Percentiles rank a stretch among this genome's conserved stretches.
These are phyloP conservation scores for Erythrocercus mccallii DNA, from an alignment of 2,113 vertebrate species.

Conservation along the genomic window DNA sequence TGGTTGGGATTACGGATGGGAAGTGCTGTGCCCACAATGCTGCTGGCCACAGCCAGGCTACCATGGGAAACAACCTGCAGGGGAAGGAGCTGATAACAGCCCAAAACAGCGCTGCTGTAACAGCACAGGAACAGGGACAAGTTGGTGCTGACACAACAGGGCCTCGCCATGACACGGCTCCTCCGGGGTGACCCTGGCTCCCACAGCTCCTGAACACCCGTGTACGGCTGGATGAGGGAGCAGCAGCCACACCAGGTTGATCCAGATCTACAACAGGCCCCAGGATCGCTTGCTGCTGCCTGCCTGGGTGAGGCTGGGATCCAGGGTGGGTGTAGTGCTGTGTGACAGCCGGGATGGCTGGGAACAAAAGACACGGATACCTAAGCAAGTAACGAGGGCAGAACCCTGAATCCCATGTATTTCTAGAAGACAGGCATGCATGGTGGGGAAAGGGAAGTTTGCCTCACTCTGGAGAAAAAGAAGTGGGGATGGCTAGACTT, in stretches of 20 bases:
- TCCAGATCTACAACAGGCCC: neutral
- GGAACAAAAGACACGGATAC: neutral
- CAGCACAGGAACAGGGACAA: neutral
- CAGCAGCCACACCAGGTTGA: neutral
- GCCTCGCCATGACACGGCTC: fast-evolving
- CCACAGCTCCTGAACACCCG: neutral
- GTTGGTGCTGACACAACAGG: neutral
- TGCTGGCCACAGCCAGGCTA: neutral
- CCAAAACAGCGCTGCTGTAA: neutral
- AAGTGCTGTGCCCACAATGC: neutral
- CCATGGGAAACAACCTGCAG: neutral
- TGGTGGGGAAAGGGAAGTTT: neutral
- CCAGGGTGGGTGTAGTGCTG: neutral
- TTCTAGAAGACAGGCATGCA: constrained; percentile 22
- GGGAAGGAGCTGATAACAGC: neutral
- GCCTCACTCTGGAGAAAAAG: neutral
- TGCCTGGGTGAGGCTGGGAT: fast-evolving
- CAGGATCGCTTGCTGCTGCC: neutral
- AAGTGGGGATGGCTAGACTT: neutral
- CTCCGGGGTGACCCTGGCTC: neutral
- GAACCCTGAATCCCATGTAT: neutral
- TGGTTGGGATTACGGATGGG: fast-evolving
- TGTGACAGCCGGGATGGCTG: neutral
- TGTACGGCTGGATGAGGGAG: neutral
- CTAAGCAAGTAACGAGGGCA: neutral